These are phyloP conservation scores for Latrodectus elegans DNA, from an alignment of 2,888 invertebrate genomes.

Conservation along the genomic window DNA sequence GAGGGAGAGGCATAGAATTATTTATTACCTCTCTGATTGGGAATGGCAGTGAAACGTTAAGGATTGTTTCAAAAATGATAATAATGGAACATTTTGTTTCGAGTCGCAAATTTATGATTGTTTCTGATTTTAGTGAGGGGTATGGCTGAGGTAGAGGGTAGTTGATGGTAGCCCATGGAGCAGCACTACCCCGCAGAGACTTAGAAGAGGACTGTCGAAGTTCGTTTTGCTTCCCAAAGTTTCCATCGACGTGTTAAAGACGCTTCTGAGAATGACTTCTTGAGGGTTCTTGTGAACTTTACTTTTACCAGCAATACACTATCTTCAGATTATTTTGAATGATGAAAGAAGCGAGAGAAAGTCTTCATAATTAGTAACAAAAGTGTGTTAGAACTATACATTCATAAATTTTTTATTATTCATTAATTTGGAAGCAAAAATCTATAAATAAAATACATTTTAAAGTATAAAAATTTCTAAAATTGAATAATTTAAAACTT, in stretches of 20 bases:
- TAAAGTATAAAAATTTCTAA: no score
- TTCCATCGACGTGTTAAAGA: conserved; percentile 33
- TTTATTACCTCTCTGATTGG: conserved; percentile 48
- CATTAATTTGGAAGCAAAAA: no score
- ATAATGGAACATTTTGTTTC: conserved; percentile 46
- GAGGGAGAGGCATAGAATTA: conserved; percentile 36
- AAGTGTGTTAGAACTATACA: background rate
- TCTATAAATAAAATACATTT: no score
- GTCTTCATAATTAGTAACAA: background rate
- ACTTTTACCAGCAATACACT: background rate
- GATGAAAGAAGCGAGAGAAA: background rate
- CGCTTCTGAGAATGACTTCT: conserved; percentile 3
- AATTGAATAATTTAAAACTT: no score
- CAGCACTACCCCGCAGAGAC: background rate
- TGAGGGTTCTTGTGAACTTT: conserved; percentile 25
- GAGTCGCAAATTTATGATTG: conserved; percentile 51
- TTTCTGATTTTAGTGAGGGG: conserved; percentile 3
- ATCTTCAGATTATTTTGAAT: background rate
- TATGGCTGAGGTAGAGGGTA: background rate
- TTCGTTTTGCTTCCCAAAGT: conserved; percentile 27
- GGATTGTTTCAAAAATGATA: conserved; percentile 63
- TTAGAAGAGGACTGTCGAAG: conserved; percentile 7
- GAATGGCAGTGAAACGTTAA: conserved; percentile 26
- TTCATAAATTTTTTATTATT: no score
- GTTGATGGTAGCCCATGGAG: background rate